Percentiles rank a stretch among this genome's conserved stretches.
These are phyloP conservation scores for Drosophila erecta DNA, from an alignment of 1,140 invertebrate species.

Conservation along the genomic window DNA sequence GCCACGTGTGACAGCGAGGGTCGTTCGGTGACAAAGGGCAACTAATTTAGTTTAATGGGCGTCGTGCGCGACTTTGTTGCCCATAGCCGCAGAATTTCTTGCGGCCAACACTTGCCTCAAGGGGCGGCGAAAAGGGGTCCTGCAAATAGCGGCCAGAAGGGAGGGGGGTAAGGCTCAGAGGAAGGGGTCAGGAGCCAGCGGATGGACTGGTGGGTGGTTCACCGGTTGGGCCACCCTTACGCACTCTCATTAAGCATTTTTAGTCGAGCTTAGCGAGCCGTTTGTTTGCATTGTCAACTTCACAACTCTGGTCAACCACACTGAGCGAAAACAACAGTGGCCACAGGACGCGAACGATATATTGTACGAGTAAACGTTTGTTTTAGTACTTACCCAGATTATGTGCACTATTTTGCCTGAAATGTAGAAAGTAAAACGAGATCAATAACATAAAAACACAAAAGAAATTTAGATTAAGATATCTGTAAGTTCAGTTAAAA, in stretches of 20 bases:
- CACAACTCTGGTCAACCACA: slow-evolving; percentile 15
- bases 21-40: slow-evolving; percentile 77
- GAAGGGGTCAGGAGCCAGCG: not conserved
- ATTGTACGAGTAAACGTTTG: too few species aligned
- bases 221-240: slow-evolving; percentile 37
- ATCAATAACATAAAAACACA: not conserved
- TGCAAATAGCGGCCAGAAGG: not conserved
- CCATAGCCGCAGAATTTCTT: slow-evolving; percentile 75
- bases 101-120: slow-evolving; percentile 50
- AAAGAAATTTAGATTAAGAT: too few species aligned
- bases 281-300: slow-evolving; percentile 78
- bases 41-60: slow-evolving; percentile 80
- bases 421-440: too few species aligned
- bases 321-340: not conserved
- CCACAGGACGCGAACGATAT: not conserved
- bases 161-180: not conserved
- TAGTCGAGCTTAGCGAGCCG: slow-evolving; percentile 78
- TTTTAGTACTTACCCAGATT: too few species aligned
- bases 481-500: too few species aligned
- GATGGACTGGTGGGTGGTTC: slow-evolving; percentile 4
- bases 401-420: too few species aligned
- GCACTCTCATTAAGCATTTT: slow-evolving; percentile 79
- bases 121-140: not conserved
- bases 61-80: slow-evolving; percentile 68
- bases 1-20: slow-evolving; percentile 55